Evolutionary conservation across 2,113 vertebrate species (phyloP), one percentile per base, ranked within the genome.

Genomic region (Anoplopoma fimbria): DNA sequence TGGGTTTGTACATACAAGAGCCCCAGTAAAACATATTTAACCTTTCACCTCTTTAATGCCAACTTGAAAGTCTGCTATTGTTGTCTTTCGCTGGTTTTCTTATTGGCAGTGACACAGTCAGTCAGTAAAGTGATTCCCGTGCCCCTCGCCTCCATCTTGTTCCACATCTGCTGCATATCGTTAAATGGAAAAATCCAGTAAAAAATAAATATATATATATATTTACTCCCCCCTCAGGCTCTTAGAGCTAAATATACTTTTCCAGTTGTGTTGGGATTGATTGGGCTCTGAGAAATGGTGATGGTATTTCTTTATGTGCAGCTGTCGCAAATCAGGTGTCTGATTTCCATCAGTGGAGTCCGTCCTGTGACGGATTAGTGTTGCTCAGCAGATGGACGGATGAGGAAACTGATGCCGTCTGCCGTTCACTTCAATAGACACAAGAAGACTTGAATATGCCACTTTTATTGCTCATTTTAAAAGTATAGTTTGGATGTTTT

Each of bases 91-190:
- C 49, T 70, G 62, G 57, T 2, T 69, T 81, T 57, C 36, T 40
- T 55, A 49, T 84, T 71, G 84, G 63, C 64, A 34, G 72, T 29
- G 81, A 79, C 75, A 77, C 40, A 74, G 79, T 49, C 69, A 65
- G 69, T 71, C 80, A 68, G 75, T 55, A 27, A 69, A 83, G 79
- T 23, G 64, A 74, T 83, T 88, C 78, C 45, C 85, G 71, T 51
- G 68, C 67, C 69, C 81, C 83, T 72, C 19, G 49, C 36, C 75
- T 69, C 69, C 12, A 63, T 72, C 69, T 85, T 82, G 21, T 65
- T 82, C 82, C 86, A 93, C 93, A 94, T 95, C 88, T 94, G 93
- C 88, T 92, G 86, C 81, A 69, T 85, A 86, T 92, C 87, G 87
- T 91, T 92, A 94, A 87, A 94, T 57, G 80, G 77, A 88, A 88